phyloP scores from a whole-genome alignment of 2,113 vertebrate genomes.

The Phalacrocorax aristotelis region DNA sequence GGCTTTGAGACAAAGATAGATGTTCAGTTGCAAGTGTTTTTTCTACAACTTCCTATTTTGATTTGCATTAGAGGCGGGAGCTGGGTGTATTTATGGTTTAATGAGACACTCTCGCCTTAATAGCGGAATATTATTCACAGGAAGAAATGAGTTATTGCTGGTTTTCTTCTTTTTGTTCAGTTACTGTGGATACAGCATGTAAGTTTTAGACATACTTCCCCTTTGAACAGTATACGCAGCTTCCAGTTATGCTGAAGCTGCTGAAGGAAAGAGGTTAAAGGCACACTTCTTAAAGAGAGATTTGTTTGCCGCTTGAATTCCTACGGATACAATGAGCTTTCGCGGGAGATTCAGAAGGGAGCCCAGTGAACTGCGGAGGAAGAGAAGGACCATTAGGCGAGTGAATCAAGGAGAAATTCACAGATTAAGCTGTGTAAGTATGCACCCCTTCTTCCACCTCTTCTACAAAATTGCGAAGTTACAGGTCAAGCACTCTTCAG shows the following conservation, averaged over 20 bases:
- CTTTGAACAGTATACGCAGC: slow-evolving; percentile 23
- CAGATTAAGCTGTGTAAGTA: slow-evolving; percentile 91
- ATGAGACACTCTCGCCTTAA: not conserved
- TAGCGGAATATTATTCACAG: slow-evolving; percentile 63
- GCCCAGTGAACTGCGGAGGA: slow-evolving; percentile 86
- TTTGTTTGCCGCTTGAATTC: slow-evolving; percentile 28
- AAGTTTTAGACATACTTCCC: slow-evolving; percentile 72
- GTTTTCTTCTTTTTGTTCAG: slow-evolving; percentile 71
- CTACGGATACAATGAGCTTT: slow-evolving; percentile 85
- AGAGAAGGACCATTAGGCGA: slow-evolving; percentile 76
- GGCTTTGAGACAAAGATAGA: not conserved
- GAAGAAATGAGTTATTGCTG: slow-evolving; percentile 72
- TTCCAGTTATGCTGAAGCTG: slow-evolving; percentile 52
- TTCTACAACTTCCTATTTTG: slow-evolving; percentile 24
- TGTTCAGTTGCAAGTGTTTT: not conserved
- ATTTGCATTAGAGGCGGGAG: slow-evolving; percentile 25
- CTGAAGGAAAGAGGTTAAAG: slow-evolving; percentile 16
- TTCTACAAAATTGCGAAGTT: not conserved
- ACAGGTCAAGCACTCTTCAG: not conserved
- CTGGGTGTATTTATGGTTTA: slow-evolving; percentile 9
- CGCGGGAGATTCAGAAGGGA: slow-evolving; percentile 82
- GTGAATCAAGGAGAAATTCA: slow-evolving; percentile 79
- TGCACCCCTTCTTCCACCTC: slow-evolving; percentile 16
- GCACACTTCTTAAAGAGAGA: slow-evolving; percentile 3
- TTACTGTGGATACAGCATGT: slow-evolving; percentile 50